Base-by-base conservation (phyloP, 2,888 invertebrate species). In the Drosophila helvetica region DNA sequence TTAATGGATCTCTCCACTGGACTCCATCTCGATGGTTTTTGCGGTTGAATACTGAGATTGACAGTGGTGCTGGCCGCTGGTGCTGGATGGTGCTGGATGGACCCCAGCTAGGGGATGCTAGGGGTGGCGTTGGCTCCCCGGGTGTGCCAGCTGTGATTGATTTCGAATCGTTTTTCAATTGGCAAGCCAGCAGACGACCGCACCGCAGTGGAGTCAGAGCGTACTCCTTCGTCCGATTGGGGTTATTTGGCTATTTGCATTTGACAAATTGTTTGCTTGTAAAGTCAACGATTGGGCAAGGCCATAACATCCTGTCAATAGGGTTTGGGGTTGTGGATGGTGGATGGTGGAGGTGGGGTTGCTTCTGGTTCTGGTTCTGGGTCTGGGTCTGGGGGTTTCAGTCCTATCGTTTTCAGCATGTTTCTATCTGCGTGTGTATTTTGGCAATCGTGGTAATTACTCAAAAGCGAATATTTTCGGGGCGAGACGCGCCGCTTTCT, bases 131-230 rank as follows among this genome's bases (percentile, higher is more conserved):
- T 70, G 47, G 68, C 48, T 33, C 42, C 69, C 25, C 33, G 30
- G 30, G 47, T 54, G 52, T 55, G 66, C 73, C 70, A 68, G 75
- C 86, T 86, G 88, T 86, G 86, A 86, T 86, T 86, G 86, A 86
- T 86, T 86, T 89, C 83, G 80, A 86, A 86, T 86, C 86, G 86
- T 86, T 86, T 89, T 86, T 86, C 86, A 86, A 86, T 86, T 86
- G 86, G 87, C 82, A 83, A 70, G 51, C 47, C 72, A 55, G 57
- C 57, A 56, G 60, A 30, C 19, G 46, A 17, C 33, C 51, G 19
- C 19, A 45, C 18, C 33, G 46, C 30, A 52, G 51, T 10, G 12
- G 45, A 43, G 65, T 33, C 51, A 8, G 30, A 30, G 30, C 1
- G 12, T 33, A 6, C 50, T 8, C 63, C 30, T 22, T 60, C 52